Percentiles rank a stretch among this genome's conserved stretches.
Evolutionary conservation across 2,888 invertebrate genomes (phyloP).

Genomic region (Xanthostigma xanthostigma): DNA sequence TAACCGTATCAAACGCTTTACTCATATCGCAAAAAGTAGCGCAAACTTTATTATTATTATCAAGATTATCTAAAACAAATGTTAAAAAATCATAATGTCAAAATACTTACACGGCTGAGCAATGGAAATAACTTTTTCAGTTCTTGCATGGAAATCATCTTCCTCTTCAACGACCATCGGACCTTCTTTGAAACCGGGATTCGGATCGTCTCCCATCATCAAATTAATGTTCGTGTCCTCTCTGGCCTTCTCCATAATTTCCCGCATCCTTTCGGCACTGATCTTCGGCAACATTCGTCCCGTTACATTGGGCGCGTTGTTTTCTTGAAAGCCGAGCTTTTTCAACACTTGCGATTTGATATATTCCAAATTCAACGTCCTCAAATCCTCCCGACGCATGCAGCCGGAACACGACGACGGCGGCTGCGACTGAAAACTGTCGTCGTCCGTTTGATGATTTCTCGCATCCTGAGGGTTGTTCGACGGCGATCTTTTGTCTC

Average conservation of each 20-base stretch:
- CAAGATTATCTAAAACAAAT: too few relatives aligned
- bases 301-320: conserved; percentile 40
- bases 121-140: conserved; percentile 52
- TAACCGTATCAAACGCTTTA: too few relatives aligned
- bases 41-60: too few relatives aligned
- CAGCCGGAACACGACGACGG: conserved; percentile 31
- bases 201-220: conserved; percentile 32
- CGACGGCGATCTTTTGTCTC: too few relatives aligned
- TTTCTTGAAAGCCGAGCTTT: conserved; percentile 37
- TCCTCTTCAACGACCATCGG: conserved; percentile 39
- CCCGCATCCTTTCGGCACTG: conserved; percentile 28
- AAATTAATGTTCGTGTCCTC: conserved; percentile 2
- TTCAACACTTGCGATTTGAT: conserved; percentile 44
- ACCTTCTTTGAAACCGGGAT: conserved; percentile 23
- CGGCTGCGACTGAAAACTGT: too few relatives aligned
- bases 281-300: conserved; percentile 38
- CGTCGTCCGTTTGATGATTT: too few relatives aligned
- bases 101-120: conserved; percentile 36
- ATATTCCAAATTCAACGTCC: conserved; percentile 36
- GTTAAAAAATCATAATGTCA: too few relatives aligned
- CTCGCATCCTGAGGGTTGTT: too few relatives aligned
- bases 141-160: conserved; percentile 52
- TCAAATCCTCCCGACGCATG: conserved; percentile 37
- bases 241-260: conserved; percentile 18
- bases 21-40: too few relatives aligned